These are phyloP conservation scores for Drosophila persimilis DNA, from an alignment of 1,140 invertebrate species.

Conservation along the genomic window DNA sequence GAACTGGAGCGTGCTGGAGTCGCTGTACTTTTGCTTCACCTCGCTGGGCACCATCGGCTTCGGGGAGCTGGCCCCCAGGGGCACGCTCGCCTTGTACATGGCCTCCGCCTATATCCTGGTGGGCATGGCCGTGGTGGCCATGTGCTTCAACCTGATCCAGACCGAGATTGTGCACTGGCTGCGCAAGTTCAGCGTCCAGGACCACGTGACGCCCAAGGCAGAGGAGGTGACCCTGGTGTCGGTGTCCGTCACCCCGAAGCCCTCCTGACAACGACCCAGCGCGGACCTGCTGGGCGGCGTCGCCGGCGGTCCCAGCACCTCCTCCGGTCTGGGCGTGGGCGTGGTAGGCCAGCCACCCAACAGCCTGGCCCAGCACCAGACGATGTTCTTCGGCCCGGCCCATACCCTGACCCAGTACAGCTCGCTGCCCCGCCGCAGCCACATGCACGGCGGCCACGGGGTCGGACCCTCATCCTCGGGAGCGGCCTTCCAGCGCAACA, in stretches of 20 bases:
- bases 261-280: slow-evolving; percentile 82
- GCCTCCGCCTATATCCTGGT: slow-evolving; percentile 93
- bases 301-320: slow-evolving; percentile 13
- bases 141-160: slow-evolving; percentile 98
- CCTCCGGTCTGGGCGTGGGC: slow-evolving; percentile 10
- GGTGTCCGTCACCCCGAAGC: slow-evolving; percentile 78
- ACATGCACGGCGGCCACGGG: slow-evolving; percentile 38
- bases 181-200: slow-evolving; percentile 84
- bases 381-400: slow-evolving; percentile 80
- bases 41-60: slow-evolving; percentile 95
- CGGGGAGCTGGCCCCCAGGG: slow-evolving; percentile 90
- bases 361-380: slow-evolving; percentile 75
- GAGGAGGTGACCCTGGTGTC: slow-evolving; percentile 80
- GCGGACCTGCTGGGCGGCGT: slow-evolving; percentile 41
- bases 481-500: slow-evolving; percentile 86
- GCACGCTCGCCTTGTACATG: slow-evolving; percentile 86
- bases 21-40: slow-evolving; percentile 97
- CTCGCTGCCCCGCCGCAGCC: slow-evolving; percentile 75
- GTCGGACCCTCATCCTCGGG: slow-evolving; percentile 9
- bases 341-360: slow-evolving; percentile 28
- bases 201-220: slow-evolving; percentile 73
- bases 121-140: slow-evolving; percentile 97
- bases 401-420: slow-evolving; percentile 76
- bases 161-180: slow-evolving; percentile 92
- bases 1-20: slow-evolving; percentile 96